Evolutionary conservation across 2,888 invertebrate genomes (phyloP).

Genomic region (Idaea biselata): DNA sequence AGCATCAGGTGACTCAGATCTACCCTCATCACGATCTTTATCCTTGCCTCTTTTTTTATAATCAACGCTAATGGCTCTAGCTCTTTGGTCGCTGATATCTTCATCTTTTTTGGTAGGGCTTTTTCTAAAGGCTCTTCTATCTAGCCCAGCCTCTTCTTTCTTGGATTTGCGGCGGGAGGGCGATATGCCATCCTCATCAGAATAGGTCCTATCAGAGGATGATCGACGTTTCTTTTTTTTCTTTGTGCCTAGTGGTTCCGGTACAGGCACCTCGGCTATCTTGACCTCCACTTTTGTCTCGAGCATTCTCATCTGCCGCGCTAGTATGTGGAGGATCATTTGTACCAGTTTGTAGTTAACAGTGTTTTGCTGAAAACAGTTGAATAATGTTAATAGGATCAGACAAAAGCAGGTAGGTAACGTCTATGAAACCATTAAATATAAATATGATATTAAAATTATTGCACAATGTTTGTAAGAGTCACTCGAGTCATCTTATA

Average conservation of each 20-base stretch:
- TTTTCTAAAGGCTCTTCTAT: constrained; percentile 8
- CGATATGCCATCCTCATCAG: constrained; percentile 8
- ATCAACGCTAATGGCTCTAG: constrained; percentile 6
- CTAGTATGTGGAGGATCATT: constrained; percentile 56
- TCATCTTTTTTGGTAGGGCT: constrained; percentile 6
- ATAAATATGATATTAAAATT: no score
- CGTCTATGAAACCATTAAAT: no score
- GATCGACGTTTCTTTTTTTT: constrained; percentile 15
- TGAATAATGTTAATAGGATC: constrained; percentile 8
- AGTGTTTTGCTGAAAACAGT: constrained; percentile 42
- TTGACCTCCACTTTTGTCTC: constrained; percentile 57
- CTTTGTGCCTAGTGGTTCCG: constrained; percentile 12
- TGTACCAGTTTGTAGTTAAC: constrained; percentile 61
- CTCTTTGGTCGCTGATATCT: not conserved
- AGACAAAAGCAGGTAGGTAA: no score
- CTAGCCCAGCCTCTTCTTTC: not conserved
- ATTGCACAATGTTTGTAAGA: no score
- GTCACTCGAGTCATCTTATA: no score
- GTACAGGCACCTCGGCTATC: constrained; percentile 21
- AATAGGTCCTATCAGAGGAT: constrained; percentile 8
- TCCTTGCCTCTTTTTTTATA: constrained; percentile 12
- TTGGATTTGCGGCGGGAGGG: constrained; percentile 7
- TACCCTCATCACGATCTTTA: not conserved
- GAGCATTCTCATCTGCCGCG: constrained; percentile 59
- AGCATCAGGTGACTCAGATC: not conserved